Percentiles rank a stretch among this genome's conserved stretches.
These are phyloP conservation scores for Cheilosia soror DNA, from an alignment of 2,888 invertebrate species.

Conservation along the genomic window DNA sequence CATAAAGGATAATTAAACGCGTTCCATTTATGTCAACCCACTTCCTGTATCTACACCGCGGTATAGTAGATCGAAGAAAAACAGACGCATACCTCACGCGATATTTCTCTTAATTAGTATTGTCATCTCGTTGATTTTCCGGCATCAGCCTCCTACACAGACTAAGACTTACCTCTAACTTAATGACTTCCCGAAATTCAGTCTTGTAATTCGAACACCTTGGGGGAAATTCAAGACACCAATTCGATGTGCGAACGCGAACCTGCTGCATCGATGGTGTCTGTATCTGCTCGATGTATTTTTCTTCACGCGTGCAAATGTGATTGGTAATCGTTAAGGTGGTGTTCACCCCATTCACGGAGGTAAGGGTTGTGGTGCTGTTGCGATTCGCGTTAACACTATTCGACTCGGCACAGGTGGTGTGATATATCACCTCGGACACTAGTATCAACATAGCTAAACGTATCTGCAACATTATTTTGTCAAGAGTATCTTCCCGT, in stretches of 20 bases:
- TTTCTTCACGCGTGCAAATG: conserved; percentile 82
- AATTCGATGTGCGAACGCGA: conserved; percentile 88
- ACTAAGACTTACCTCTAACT: conserved; percentile 86
- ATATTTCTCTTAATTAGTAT: conserved; percentile 13
- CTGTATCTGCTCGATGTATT: conserved; percentile 85
- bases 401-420: conserved; percentile 52
- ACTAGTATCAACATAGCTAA: conserved; percentile 28
- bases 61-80: not conserved
- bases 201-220: conserved; percentile 90
- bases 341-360: conserved; percentile 46
- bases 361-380: conserved; percentile 77
- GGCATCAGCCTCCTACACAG: not conserved
- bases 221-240: conserved; percentile 93
- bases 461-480: conserved; percentile 45
- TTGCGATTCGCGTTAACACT: conserved; percentile 72
- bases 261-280: conserved; percentile 86
- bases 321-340: conserved; percentile 76
- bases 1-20: conserved; percentile 8
- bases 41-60: conserved; percentile 27
- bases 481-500: conserved; percentile 24
- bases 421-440: conserved; percentile 16
- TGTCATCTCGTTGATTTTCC: not conserved
- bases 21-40: conserved; percentile 29
- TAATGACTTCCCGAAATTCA: conserved; percentile 88
- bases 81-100: conserved; percentile 17